Evolutionary conservation across 2,797 vertebrate genomes (phyloP).

Genomic region (Danio choprae): DNA sequence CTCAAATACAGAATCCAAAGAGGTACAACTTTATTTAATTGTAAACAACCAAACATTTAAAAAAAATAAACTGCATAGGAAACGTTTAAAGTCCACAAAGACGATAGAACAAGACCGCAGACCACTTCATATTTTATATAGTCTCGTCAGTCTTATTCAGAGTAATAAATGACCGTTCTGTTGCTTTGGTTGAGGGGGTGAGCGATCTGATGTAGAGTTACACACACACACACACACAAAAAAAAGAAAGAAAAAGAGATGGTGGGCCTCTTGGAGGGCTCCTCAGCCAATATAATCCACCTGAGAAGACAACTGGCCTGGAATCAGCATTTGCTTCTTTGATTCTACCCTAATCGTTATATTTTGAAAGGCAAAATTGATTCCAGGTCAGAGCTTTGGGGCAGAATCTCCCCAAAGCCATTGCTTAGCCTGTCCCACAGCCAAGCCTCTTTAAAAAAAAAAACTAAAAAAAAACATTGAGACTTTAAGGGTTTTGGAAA

Average conservation of each 20-base stretch:
- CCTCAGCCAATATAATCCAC: slow-evolving; percentile 42
- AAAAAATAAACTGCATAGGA: slow-evolving; percentile 96
- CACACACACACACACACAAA: no score
- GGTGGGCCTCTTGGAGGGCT: slow-evolving; percentile 52
- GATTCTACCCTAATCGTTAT: slow-evolving; percentile 45
- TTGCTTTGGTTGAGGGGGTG: slow-evolving; percentile 42
- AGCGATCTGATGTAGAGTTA: neutral
- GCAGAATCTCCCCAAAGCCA: slow-evolving; percentile 15
- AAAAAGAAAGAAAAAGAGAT: slow-evolving; percentile 40
- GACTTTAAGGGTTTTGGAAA: neutral
- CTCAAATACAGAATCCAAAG: slow-evolving; percentile 68
- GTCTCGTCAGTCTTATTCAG: slow-evolving; percentile 83
- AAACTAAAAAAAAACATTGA: neutral
- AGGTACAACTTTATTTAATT: slow-evolving; percentile 97
- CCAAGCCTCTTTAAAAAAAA: slow-evolving; percentile 23
- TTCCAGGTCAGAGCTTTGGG: slow-evolving; percentile 31
- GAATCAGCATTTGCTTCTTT: slow-evolving; percentile 44
- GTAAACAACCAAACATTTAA: slow-evolving; percentile 73
- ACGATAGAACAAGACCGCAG: slow-evolving; percentile 86
- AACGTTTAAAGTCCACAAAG: slow-evolving; percentile 99
- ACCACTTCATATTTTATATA: slow-evolving; percentile 80
- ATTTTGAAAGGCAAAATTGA: slow-evolving; percentile 53
- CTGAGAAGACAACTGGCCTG: slow-evolving; percentile 38
- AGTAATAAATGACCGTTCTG: slow-evolving; percentile 70
- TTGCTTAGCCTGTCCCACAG: slow-evolving; percentile 42